Conservation (phyloP, 2,888 invertebrate species). For the Kryphioiulus occultus region DNA sequence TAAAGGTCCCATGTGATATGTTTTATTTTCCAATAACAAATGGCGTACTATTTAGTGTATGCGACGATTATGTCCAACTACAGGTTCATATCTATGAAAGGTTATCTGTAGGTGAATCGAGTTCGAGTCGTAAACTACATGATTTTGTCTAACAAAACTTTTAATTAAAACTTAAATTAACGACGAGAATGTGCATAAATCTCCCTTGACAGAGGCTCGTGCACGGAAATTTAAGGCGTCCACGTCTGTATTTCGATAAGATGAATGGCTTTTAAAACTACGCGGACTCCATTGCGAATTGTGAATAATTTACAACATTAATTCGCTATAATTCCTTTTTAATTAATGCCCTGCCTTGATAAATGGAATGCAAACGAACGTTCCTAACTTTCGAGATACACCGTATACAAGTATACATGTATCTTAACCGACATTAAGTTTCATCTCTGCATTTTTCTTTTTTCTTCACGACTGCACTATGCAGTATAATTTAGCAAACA, state of each 20-base stretch:
- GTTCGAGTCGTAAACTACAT: not conserved
- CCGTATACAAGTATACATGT: not conserved
- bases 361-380: not conserved
- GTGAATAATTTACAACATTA: not conserved
- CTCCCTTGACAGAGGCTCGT: not conserved
- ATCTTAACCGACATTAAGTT: not conserved
- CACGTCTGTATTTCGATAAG: not conserved
- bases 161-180: conserved; percentile 20
- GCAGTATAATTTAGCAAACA: not conserved
- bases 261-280: not conserved
- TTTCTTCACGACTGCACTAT: not conserved
- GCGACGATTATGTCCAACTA: not conserved
- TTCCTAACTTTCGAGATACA: not conserved
- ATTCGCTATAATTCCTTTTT: conserved; percentile 22
- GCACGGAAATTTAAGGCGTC: not conserved
- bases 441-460: not conserved
- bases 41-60: no score
- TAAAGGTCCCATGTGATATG: no score
- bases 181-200: not conserved
- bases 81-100: not conserved
- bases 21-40: no score
- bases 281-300: not conserved
- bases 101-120: not conserved
- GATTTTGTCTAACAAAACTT: not conserved
- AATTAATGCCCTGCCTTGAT: conserved; percentile 17